Percentiles rank a stretch among this genome's conserved stretches.
Evolutionary conservation across 2,113 vertebrate species (phyloP).

Genomic region (Emberiza fucata): DNA sequence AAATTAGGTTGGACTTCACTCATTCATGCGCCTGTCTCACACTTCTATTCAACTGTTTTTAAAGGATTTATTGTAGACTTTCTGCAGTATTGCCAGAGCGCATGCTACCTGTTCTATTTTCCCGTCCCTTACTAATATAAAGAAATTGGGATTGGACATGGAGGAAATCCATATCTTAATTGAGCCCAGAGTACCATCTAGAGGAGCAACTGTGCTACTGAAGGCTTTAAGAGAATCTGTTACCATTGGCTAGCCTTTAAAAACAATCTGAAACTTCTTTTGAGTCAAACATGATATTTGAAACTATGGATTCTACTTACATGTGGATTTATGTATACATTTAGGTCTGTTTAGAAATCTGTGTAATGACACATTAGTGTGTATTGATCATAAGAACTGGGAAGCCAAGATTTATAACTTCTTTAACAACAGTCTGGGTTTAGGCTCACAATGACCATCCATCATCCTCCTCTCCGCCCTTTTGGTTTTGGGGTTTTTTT

Average conservation of each 20-base stretch:
- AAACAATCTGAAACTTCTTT: not conserved
- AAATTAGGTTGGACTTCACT: not conserved
- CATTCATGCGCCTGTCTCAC: not conserved
- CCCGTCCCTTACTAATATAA: not conserved
- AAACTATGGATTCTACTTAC: not conserved
- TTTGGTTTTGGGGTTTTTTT: not conserved
- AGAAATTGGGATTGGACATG: not conserved
- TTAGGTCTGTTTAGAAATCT: not conserved
- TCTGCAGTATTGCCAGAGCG: not conserved
- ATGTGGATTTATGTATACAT: not conserved
- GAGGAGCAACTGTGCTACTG: constrained; percentile 20
- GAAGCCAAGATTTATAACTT: not conserved
- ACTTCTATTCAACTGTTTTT: not conserved
- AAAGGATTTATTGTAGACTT: not conserved
- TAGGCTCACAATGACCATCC: not conserved
- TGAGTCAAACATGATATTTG: not conserved
- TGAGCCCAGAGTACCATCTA: constrained; percentile 41
- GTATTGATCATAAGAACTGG: not conserved
- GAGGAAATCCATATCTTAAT: not conserved
- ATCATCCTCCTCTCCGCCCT: not conserved
- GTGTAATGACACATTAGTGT: not conserved
- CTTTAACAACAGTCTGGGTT: not conserved
- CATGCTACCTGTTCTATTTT: not conserved
- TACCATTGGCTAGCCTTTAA: not conserved
- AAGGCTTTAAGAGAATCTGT: not conserved